Evolutionary conservation across 2,797 vertebrate species (phyloP), one percentile per base, ranked within the genome.

Genomic region (Dallia pectoralis): DNA sequence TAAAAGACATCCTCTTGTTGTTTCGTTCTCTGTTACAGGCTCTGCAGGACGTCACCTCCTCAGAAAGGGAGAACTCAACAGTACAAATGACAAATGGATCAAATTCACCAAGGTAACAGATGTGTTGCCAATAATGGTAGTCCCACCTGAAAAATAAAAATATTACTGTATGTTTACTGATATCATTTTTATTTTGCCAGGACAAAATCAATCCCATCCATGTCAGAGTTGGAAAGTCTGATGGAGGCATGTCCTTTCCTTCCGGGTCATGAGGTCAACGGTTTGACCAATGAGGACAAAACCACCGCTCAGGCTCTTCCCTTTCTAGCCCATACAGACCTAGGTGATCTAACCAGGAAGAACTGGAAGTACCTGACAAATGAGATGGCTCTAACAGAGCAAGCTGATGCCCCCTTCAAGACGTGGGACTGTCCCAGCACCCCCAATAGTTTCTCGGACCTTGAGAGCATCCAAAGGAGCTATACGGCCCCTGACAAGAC

Each of bases 401-500:
- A 88, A 0, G 74, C 68, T 12, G 88, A 92, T 65, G 84, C 83
- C 40, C 91, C 90, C 84, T 91, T 90, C 84, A 93, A 94, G 86
- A 93, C 96, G 4, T 95, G 93, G 94, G 97, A 97, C 73, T 96
- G 95, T 19, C 91, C 92, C 19, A 90, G 89, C 0, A 86, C 82
- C 69, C 88, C 87, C 29, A 82, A 82, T 67, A 91, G 86, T 73
- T 85, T 88, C 81, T 84, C 93, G 63, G 87, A 92, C 2, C 91
- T 94, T 72, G 95, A 94, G 69, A 94, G 91, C 7, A 95, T 96
- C 81, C 96, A 96, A 87, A 95, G 95, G 85, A 99, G 98, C 91
- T 94, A 95, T 89, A 99, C 98, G 0, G 97, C 97, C 0, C 98
- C 98, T 0, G 98, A 99, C 87, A 96, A 96, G 88, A 98, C 97